These are phyloP conservation scores for Luehdorfia chinensis DNA, from an alignment of 1,140 invertebrate genomes.

Conservation along the genomic window DNA sequence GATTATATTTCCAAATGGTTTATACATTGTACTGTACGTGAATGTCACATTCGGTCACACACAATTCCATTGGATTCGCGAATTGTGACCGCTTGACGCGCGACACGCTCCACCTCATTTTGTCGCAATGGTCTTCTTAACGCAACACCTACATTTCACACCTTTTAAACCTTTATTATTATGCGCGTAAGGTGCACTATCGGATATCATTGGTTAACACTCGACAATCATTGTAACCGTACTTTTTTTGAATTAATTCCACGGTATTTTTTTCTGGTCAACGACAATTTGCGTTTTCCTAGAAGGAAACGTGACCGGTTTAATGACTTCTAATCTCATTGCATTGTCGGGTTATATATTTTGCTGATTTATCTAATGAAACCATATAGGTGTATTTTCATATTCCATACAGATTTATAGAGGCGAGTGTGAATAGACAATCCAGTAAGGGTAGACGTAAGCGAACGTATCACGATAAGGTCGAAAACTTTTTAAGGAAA, in stretches of 20 bases:
- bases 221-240: slow-evolving; percentile 29
- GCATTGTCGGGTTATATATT: too few species aligned
- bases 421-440: too few species aligned
- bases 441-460: too few species aligned
- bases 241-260: slow-evolving; percentile 60
- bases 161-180: slow-evolving; percentile 1
- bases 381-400: too few species aligned
- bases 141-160: slow-evolving; percentile 7
- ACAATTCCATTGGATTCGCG: slow-evolving; percentile 14
- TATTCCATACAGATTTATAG: too few species aligned
- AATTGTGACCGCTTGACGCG: slow-evolving; percentile 22
- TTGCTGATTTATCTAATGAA: too few species aligned
- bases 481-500: too few species aligned
- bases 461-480: too few species aligned
- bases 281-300: slow-evolving; percentile 47
- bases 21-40: slow-evolving; percentile 1
- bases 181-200: slow-evolving; percentile 19
- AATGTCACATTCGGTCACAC: slow-evolving; percentile 25
- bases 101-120: slow-evolving; percentile 29
- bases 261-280: slow-evolving; percentile 43
- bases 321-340: slow-evolving; percentile 36
- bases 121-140: slow-evolving; percentile 7
- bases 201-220: not conserved
- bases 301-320: slow-evolving; percentile 36
- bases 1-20: slow-evolving; percentile 2